A percentile compares a stretch with the other conserved stretches of the same genome.
Conservation (phyloP, 2,113 vertebrate species). For the Brienomyrus longianalis region DNA sequence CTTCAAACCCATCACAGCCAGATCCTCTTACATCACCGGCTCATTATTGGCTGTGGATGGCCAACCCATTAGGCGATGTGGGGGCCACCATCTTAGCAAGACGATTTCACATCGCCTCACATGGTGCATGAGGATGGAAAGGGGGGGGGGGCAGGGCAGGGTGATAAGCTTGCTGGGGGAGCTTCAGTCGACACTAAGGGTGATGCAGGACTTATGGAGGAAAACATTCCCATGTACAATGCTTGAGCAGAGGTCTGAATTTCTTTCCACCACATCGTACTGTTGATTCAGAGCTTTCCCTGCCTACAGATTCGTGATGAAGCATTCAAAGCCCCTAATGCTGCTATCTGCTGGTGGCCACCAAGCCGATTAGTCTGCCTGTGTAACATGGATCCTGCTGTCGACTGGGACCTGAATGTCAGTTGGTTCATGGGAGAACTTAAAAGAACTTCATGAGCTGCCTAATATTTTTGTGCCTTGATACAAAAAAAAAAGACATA, state of each 20-base stretch:
- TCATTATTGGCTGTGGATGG: neutral
- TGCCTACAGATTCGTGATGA: neutral
- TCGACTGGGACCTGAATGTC: neutral
- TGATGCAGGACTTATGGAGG: neutral
- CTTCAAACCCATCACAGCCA: neutral
- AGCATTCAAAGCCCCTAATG: neutral
- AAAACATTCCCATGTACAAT: neutral
- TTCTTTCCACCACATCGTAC: neutral
- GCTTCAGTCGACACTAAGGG: neutral
- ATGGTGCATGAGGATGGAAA: neutral
- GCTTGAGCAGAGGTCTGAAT: neutral
- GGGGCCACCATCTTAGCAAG: neutral
- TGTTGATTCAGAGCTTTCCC: neutral
- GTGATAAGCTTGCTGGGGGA: neutral
- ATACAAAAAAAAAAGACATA: neutral
- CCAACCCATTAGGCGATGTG: neutral
- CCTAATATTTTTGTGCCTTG: neutral
- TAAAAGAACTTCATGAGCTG: constrained; percentile 22
- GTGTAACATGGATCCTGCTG: neutral
- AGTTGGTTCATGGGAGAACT: neutral
- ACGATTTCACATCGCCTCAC: neutral
- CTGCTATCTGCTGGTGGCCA: neutral
- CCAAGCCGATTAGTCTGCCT: neutral
- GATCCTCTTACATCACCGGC: neutral
- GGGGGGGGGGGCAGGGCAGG: neutral